Conservation (phyloP, 2,888 invertebrate species). For the Drosophila ezoana region DNA sequence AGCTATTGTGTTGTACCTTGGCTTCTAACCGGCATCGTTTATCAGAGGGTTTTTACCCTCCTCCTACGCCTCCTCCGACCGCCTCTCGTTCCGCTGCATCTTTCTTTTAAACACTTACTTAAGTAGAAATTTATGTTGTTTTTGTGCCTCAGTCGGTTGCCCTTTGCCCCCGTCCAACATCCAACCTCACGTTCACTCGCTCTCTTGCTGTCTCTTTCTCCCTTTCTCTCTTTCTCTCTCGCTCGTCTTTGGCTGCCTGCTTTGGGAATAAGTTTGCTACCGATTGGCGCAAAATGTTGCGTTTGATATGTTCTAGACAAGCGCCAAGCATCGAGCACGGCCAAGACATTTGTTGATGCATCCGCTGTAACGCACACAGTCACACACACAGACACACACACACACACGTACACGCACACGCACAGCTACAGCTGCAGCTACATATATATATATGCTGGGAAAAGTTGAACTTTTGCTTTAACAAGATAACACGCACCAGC, state of each 20-base stretch:
- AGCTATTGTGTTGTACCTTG: constrained; percentile 35
- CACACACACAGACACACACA: constrained; percentile 16
- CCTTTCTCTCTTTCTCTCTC: not conserved
- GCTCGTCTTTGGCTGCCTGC: not conserved
- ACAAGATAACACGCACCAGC: constrained; percentile 80
- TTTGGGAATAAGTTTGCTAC: constrained; percentile 16
- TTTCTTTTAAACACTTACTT: constrained; percentile 80
- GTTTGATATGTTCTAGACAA: constrained; percentile 76
- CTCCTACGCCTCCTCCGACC: not conserved
- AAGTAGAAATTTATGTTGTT: constrained; percentile 80
- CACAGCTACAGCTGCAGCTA: constrained; percentile 26
- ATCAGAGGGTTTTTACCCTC: constrained; percentile 43
- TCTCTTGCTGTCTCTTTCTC: too few species aligned
- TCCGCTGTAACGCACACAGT: constrained; percentile 28
- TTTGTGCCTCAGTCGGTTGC: constrained; percentile 51
- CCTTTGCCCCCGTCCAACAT: not conserved
- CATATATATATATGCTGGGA: constrained; percentile 65
- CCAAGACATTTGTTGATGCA: constrained; percentile 67
- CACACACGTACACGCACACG: constrained; percentile 14
- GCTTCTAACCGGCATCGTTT: constrained; percentile 47
- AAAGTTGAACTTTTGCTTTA: constrained; percentile 77
- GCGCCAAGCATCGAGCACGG: constrained; percentile 50
- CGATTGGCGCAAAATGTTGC: constrained; percentile 74
- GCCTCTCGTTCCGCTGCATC: constrained; percentile 45
- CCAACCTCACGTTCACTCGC: too few species aligned